Base-by-base conservation (phyloP, 1,140 invertebrate species). In the Harlomillsia oculata region DNA sequence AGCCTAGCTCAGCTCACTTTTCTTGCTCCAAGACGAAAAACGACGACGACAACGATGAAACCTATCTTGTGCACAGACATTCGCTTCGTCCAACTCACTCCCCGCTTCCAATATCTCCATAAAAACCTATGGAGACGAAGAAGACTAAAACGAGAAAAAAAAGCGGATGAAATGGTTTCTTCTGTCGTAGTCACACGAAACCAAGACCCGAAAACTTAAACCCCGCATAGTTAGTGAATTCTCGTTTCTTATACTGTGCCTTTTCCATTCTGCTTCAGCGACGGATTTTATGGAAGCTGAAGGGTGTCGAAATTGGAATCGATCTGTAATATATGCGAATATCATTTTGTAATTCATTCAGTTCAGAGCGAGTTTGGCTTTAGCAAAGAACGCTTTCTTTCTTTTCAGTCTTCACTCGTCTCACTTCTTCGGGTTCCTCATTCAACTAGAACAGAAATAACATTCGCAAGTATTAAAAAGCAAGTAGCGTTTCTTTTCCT, bases 271-370 rank as follows among this genome's bases (percentile, higher is more conserved):
- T 34, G 40, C 40, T 11, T 20, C 18, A 20, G 8, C 40, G 28
- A 26, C 39, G 18, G 52, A 16, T 41, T 50, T 44, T 37, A 26
- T 30, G 26, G 39, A 9, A 20, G 39, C 37, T 30, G 30, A 26
- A 34, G 56, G 56, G 56, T 58, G 56, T 40, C 37, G 48, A 58
- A 52, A 58, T 58, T 43, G 46, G 48, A 58, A 58, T 58, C 56
- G 56, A 58, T 58, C 52, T 58, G 56, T 58, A 58, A 58, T 58
- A 45, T 58, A 58, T 58, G 56, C 56, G 56, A 58, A 58, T 51
- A 56, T 56, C 48, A 56, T 56, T 41, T 32, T 49, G 44, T 56
- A 49, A 49, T 50, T 56, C 45, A 49, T 34, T n/a, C n/a, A n/a
- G n/a, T n/a, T n/a, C n/a, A n/a, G n/a, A n/a, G n/a, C n/a, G n/a